Conservation (phyloP, 2,888 invertebrate species). For the Andrena bucephala region DNA sequence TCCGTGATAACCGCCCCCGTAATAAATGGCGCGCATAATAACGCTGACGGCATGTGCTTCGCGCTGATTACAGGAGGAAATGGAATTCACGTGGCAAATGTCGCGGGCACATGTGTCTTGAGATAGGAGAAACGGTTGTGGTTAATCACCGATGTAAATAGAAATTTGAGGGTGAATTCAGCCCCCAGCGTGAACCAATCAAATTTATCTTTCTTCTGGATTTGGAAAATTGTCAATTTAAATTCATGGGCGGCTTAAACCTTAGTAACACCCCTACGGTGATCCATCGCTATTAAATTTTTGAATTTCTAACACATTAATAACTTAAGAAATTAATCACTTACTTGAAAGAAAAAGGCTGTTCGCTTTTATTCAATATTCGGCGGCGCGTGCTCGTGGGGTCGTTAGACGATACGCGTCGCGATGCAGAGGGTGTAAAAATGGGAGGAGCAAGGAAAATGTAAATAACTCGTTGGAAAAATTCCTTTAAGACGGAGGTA, state of each 20-base stretch:
- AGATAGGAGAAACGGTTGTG: slow-evolving; percentile 64
- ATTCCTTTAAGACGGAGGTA: slow-evolving; percentile 28
- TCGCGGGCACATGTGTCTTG: slow-evolving; percentile 30
- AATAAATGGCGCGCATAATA: slow-evolving; percentile 59
- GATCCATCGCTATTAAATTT: no score
- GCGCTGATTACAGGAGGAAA: slow-evolving; percentile 43
- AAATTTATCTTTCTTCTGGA: no score
- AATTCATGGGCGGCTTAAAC: no score
- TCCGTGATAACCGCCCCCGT: slow-evolving; percentile 49
- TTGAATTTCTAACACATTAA: no score
- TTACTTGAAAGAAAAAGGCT: neutral
- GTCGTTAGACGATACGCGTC: neutral
- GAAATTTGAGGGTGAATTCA: neutral
- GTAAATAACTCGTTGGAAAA: slow-evolving; percentile 56
- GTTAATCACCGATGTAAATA: slow-evolving; percentile 55
- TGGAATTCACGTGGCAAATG: slow-evolving; percentile 48
- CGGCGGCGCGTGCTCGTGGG: slow-evolving; percentile 1
- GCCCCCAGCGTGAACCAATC: no score
- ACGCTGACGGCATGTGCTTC: slow-evolving; percentile 54
- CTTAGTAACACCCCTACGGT: no score
- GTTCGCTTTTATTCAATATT: slow-evolving; percentile 6
- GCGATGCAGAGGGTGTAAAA: neutral
- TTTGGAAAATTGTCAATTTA: no score
- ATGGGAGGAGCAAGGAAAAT: neutral
- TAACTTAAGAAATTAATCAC: neutral